phyloP scores from a whole-genome alignment of 53 echinoderm and acorn worm genomes.

The Arbacia lixula region DNA sequence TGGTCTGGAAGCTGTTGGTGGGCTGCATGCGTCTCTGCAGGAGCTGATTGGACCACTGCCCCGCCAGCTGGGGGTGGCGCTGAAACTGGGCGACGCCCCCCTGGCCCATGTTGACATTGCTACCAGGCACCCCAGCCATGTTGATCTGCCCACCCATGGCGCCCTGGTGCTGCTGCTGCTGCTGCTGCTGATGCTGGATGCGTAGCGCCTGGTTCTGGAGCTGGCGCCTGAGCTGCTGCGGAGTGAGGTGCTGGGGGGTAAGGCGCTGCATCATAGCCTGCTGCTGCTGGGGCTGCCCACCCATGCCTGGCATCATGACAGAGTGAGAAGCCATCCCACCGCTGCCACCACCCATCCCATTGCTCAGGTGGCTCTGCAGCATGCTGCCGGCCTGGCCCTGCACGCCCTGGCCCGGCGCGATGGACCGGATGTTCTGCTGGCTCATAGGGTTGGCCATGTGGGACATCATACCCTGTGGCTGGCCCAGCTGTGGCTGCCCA shows the following conservation, averaged over 20 bases:
- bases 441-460: slow-evolving; percentile 49
- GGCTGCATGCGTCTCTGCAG: slow-evolving; percentile 20
- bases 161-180: slow-evolving; percentile 42
- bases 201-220: slow-evolving; percentile 38
- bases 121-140: slow-evolving; percentile 1
- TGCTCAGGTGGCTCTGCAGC: slow-evolving; percentile 14
- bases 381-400: slow-evolving; percentile 22
- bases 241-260: not conserved
- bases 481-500: slow-evolving; percentile 43
- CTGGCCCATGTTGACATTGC: slow-evolving; percentile 50
- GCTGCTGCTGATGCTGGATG: slow-evolving; percentile 25
- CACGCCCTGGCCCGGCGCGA: slow-evolving; percentile 18
- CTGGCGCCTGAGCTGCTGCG: slow-evolving; percentile 13
- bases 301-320: slow-evolving; percentile 43
- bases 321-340: slow-evolving; percentile 5
- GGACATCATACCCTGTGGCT: slow-evolving; percentile 41
- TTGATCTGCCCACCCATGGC: slow-evolving; percentile 52
- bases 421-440: slow-evolving; percentile 52
- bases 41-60: slow-evolving; percentile 45
- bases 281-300: slow-evolving; percentile 52
- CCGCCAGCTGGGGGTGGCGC: slow-evolving; percentile 4
- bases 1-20: slow-evolving; percentile 54
- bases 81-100: slow-evolving; percentile 53
- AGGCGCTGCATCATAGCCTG: slow-evolving; percentile 44
- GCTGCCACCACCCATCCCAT: not conserved